These are phyloP conservation scores for Phrixothrix hirtus DNA, from an alignment of 2,888 invertebrate genomes.

Conservation along the genomic window DNA sequence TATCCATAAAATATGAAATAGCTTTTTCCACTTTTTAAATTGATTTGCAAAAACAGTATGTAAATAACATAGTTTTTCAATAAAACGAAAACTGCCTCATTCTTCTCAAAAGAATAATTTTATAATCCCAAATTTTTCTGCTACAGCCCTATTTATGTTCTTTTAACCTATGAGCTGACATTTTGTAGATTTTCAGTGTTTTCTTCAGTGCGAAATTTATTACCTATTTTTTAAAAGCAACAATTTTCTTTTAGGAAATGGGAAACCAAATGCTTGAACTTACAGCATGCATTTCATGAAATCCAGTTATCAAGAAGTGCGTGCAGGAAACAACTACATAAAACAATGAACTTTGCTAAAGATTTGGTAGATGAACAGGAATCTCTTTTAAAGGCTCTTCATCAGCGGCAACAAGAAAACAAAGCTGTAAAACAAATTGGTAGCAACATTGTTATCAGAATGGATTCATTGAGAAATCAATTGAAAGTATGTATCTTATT, in stretches of 20 bases:
- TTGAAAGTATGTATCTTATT: constrained; percentile 52
- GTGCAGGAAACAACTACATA: constrained; percentile 59
- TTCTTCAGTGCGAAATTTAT: no score
- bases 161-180: no score
- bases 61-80: no score
- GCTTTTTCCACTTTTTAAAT: no score
- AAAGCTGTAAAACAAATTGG: constrained; percentile 56
- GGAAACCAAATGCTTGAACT: constrained; percentile 55
- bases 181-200: no score
- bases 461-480: constrained; percentile 58
- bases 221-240: background rate
- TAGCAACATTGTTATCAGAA: constrained; percentile 57
- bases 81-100: no score
- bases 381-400: constrained; percentile 54
- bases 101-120: no score
- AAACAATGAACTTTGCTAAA: constrained; percentile 60
- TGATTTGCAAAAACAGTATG: no score
- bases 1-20: no score
- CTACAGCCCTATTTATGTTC: no score
- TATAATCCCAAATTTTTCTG: no score
- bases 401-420: constrained; percentile 50
- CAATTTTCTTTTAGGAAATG: constrained; percentile 45
- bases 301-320: constrained; percentile 59
- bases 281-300: constrained; percentile 56
- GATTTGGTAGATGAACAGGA: constrained; percentile 61